These are phyloP conservation scores for Semnopithecus entellus DNA, from an alignment of 2,113 vertebrate species.

Conservation along the genomic window DNA sequence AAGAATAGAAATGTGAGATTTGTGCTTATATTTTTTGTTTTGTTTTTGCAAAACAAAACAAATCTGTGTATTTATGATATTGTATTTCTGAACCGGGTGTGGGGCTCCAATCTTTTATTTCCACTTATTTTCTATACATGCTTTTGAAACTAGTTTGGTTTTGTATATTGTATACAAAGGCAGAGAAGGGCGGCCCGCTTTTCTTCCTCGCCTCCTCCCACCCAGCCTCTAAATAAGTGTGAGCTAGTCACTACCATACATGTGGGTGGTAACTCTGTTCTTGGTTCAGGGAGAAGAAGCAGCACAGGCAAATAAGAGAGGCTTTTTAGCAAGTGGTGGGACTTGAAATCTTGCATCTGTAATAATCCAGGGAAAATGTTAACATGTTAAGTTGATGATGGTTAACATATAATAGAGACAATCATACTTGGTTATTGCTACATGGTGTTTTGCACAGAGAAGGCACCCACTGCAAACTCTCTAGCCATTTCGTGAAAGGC, in stretches of 20 bases:
- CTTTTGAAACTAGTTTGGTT: neutral
- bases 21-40: neutral
- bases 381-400: slow-evolving; percentile 4
- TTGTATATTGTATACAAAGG: neutral
- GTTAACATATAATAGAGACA: neutral
- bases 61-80: neutral
- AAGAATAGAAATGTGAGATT: slow-evolving; percentile 19
- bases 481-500: neutral
- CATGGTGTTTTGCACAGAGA: too few species aligned
- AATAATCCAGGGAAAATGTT: neutral
- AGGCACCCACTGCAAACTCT: accelerated
- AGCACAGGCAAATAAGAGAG: slow-evolving; percentile 53
- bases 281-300: slow-evolving; percentile 53
- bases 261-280: slow-evolving; percentile 67
- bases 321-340: slow-evolving; percentile 31
- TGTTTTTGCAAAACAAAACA: neutral
- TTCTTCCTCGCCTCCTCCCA: slow-evolving; percentile 41
- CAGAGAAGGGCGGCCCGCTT: slow-evolving; percentile 6
- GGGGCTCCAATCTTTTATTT: slow-evolving; percentile 32
- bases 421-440: neutral
- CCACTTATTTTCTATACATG: slow-evolving; percentile 49
- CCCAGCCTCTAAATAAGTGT: slow-evolving; percentile 55
- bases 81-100: neutral
- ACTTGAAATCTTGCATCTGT: slow-evolving; percentile 51
- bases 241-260: slow-evolving; percentile 19